Conservation (phyloP, 2,113 vertebrate genomes). For the Sapayoa aenigma region DNA sequence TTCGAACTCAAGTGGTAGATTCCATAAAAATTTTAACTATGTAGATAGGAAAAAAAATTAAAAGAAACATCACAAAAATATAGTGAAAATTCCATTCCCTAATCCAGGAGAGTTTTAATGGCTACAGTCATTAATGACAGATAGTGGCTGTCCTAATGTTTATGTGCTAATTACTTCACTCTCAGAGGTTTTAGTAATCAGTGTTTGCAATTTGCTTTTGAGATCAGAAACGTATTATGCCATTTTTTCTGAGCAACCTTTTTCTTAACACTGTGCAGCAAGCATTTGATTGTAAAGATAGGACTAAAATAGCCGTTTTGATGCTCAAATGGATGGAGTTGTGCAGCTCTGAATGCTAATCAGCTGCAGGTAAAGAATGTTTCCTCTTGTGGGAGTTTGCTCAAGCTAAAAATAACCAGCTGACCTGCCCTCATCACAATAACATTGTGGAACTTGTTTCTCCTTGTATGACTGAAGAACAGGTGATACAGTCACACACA, state of each 20-base stretch:
- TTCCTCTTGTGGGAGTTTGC: constrained; percentile 23
- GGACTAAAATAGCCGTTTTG: constrained; percentile 33
- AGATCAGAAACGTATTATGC: background rate
- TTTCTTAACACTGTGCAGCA: background rate
- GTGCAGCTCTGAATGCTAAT: constrained; percentile 52
- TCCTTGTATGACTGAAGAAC: constrained; percentile 22
- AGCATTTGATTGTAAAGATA: constrained; percentile 10
- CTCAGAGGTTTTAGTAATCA: background rate
- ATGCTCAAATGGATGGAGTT: background rate
- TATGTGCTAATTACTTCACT: background rate
- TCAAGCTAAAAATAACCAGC: constrained; percentile 44
- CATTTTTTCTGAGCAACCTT: background rate
- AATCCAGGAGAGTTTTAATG: background rate
- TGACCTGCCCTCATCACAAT: constrained; percentile 45
- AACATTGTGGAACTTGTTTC: constrained; percentile 8
- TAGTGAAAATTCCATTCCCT: background rate
- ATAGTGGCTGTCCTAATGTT: background rate
- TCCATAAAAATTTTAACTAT: background rate
- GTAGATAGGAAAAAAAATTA: background rate
- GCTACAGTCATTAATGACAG: background rate
- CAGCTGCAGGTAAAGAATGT: constrained; percentile 48
- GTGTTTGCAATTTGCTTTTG: constrained; percentile 11
- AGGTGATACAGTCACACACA: background rate
- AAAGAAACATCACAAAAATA: background rate
- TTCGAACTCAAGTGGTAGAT: background rate